Conservation (phyloP, 2,888 invertebrate genomes). For the Chymomyza caudatula region DNA sequence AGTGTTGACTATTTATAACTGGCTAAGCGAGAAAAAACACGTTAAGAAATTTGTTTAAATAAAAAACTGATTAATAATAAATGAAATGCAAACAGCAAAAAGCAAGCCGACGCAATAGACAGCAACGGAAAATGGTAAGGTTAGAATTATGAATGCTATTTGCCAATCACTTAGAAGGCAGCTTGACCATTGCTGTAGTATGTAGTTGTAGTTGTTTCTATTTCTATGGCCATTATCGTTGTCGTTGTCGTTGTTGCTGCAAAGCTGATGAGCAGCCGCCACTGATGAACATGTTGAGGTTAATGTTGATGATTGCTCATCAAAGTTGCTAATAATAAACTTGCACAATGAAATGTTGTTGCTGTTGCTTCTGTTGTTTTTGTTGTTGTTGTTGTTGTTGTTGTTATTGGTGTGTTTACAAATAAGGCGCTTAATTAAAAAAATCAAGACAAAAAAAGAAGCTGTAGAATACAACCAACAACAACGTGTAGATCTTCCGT, state of each 20-base stretch:
- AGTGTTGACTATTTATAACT: constrained; percentile 49
- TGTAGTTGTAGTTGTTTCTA: not conserved
- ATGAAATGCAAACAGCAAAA: constrained; percentile 12
- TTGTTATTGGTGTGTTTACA: constrained; percentile 14
- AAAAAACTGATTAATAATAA: constrained; percentile 10
- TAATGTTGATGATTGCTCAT: constrained; percentile 39
- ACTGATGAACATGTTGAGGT: constrained; percentile 57
- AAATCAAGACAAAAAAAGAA: constrained; percentile 21
- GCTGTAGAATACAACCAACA: constrained; percentile 6
- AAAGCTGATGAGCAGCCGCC: not conserved
- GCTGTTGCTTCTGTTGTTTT: constrained; percentile 9
- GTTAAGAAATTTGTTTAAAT: not conserved
- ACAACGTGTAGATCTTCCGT: constrained; percentile 52
- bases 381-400: constrained; percentile 21
- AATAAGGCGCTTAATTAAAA: constrained; percentile 68
- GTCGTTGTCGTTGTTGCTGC: not conserved
- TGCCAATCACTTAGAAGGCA: constrained; percentile 61
- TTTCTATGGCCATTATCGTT: constrained; percentile 27
- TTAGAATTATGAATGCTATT: constrained; percentile 50
- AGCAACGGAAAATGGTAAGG: constrained; percentile 24
- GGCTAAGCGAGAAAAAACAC: not conserved
- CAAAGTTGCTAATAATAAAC: constrained; percentile 6
- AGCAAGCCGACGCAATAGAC: constrained; percentile 14
- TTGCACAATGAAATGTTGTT: not conserved
- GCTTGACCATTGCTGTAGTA: not conserved